phyloP scores from a whole-genome alignment of 2,113 vertebrate genomes.

The Apeltes quadracus region DNA sequence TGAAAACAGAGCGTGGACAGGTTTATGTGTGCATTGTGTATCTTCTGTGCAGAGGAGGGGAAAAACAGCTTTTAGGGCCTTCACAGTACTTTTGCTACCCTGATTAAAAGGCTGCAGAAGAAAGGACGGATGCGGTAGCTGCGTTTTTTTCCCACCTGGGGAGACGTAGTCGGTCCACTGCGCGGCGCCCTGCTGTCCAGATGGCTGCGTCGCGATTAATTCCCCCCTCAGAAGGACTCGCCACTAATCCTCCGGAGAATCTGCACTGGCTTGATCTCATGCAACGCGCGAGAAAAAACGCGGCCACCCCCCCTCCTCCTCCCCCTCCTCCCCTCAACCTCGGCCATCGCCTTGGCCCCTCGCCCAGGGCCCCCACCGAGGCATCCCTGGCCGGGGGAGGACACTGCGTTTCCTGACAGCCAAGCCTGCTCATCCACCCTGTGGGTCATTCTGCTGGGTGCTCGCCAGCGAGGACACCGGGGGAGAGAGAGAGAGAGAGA shows the following conservation, averaged over 20 bases:
- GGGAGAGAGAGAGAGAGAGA: slow-evolving; percentile 1
- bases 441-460: slow-evolving; percentile 4
- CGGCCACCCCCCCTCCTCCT: background rate
- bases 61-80: background rate
- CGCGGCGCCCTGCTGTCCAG: slow-evolving; percentile 58
- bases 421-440: background rate
- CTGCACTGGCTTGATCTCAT: slow-evolving; percentile 64
- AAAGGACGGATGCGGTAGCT: slow-evolving; percentile 6
- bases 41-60: background rate
- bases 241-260: slow-evolving; percentile 70
- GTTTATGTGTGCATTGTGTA: background rate
- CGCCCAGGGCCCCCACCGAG: too few relatives aligned
- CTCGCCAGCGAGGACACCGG: background rate
- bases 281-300: slow-evolving; percentile 28
- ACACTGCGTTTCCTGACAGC: slow-evolving; percentile 5
- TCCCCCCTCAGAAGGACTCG: slow-evolving; percentile 61
- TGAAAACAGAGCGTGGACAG: background rate
- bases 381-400: background rate
- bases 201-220: slow-evolving; percentile 70
- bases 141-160: background rate
- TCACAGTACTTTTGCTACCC: background rate
- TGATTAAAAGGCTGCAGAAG: background rate
- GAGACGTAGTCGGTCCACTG: slow-evolving; percentile 19
- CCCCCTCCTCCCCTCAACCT: too few relatives aligned
- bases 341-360: too few relatives aligned